A percentile compares a stretch with the other conserved stretches of the same genome.
Evolutionary conservation across 2,797 vertebrate genomes (phyloP).

Genomic region (Coilia nasus): DNA sequence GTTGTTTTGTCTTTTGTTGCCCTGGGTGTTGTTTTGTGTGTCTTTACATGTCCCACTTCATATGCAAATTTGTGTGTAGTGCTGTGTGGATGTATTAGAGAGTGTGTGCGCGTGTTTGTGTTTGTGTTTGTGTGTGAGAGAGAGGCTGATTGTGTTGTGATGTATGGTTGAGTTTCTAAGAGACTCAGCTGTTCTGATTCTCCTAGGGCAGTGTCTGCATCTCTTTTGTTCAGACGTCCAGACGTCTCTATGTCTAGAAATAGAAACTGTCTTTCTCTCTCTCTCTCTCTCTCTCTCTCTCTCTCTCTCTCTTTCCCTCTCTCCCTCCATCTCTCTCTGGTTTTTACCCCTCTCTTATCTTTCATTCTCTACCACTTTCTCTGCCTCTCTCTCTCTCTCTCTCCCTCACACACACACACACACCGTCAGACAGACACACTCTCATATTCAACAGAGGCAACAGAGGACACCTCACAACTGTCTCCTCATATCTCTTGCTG

Average conservation of each 20-base stretch:
- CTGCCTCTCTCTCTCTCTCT: neutral
- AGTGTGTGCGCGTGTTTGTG: neutral
- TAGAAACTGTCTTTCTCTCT: constrained; percentile 52
- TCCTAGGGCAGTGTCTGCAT: constrained; percentile 56
- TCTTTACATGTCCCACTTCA: no score
- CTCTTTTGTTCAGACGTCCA: constrained; percentile 63
- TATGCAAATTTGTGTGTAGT: no score
- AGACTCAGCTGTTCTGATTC: constrained; percentile 61
- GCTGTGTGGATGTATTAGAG: neutral
- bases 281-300: constrained; percentile 29
- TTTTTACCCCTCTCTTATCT: neutral
- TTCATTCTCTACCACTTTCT: neutral
- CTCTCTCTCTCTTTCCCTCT: neutral
- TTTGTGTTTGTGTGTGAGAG: neutral
- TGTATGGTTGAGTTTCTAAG: constrained; percentile 52
- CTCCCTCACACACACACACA: constrained; percentile 16
- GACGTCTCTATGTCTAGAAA: constrained; percentile 69
- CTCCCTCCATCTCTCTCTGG: neutral
- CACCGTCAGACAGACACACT: constrained; percentile 27
- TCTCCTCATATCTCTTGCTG: constrained; percentile 28
- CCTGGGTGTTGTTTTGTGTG: neutral
- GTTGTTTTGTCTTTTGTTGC: neutral
- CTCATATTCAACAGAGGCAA: constrained; percentile 48
- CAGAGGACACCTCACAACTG: constrained; percentile 43
- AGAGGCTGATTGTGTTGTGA: constrained; percentile 41